phyloP scores from a whole-genome alignment of 2,888 invertebrate genomes.

The Epinotia nisella region DNA sequence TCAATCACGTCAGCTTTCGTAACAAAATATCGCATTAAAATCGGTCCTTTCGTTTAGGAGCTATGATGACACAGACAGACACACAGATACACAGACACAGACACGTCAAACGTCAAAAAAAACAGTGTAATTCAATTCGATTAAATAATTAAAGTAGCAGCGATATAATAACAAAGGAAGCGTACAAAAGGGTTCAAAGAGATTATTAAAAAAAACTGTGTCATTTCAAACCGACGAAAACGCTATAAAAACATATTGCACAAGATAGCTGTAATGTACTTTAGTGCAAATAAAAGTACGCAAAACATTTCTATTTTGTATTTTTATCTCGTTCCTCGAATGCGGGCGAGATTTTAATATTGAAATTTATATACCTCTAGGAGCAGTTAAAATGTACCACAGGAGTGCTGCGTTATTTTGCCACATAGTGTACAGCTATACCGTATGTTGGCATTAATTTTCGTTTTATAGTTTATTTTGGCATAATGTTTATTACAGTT shows the following conservation, averaged over 20 bases:
- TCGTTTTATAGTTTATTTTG: conserved; percentile 29
- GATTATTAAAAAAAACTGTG: conserved; percentile 5
- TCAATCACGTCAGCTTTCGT: too few species aligned
- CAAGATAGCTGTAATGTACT: conserved; percentile 43
- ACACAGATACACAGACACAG: too few species aligned
- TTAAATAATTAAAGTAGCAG: background rate
- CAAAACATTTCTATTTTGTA: conserved; percentile 46
- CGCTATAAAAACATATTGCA: conserved; percentile 24
- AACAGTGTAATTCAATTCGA: too few species aligned
- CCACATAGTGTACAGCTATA: conserved; percentile 43
- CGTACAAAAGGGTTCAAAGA: background rate
- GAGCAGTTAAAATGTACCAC: conserved; percentile 63
- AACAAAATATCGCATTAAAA: too few species aligned
- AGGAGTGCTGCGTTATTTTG: conserved; percentile 50
- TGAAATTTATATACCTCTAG: conserved; percentile 74
- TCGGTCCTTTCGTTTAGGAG: too few species aligned
- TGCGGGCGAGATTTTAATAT: conserved; percentile 70
- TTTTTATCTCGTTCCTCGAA: conserved; percentile 46
- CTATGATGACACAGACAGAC: too few species aligned
- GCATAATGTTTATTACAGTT: conserved; percentile 24
- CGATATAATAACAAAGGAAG: background rate
- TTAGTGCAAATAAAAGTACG: conserved; percentile 46
- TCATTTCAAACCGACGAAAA: conserved; percentile 19
- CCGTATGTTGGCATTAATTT: conserved; percentile 33
- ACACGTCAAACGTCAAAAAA: too few species aligned